These are phyloP conservation scores for Thecophora atra DNA, from an alignment of 2,888 invertebrate genomes.

Conservation along the genomic window DNA sequence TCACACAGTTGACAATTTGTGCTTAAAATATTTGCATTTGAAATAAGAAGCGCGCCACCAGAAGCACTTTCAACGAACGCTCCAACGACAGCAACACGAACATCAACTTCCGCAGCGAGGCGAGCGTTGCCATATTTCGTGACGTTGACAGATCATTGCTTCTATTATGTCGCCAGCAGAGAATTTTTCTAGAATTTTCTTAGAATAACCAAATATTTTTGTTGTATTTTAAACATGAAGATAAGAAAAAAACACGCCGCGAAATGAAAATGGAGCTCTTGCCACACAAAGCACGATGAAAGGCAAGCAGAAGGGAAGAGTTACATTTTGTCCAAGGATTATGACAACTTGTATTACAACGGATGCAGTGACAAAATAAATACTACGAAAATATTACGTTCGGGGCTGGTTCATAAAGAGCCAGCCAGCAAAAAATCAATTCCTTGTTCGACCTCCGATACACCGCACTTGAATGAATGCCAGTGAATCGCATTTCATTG, in stretches of 20 bases:
- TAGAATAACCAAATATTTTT: background rate
- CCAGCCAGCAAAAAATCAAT: no score
- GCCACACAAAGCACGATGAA: background rate
- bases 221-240: no score
- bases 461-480: no score
- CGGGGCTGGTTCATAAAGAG: no score
- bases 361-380: no score
- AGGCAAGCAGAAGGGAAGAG: background rate
- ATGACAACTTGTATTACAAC: background rate
- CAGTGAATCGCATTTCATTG: no score
- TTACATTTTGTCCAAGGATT: background rate
- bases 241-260: no score
- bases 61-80: background rate
- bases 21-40: slow-evolving; percentile 12
- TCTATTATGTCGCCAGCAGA: background rate
- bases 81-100: background rate
- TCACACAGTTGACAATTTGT: background rate
- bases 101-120: background rate
- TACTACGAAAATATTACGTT: no score
- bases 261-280: no score
- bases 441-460: no score
- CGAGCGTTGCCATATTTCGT: slow-evolving; percentile 26
- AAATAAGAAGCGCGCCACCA: background rate
- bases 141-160: slow-evolving; percentile 56
- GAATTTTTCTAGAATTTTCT: no score